Base-by-base conservation (phyloP, 1,140 invertebrate species). In the Homarus americanus region DNA sequence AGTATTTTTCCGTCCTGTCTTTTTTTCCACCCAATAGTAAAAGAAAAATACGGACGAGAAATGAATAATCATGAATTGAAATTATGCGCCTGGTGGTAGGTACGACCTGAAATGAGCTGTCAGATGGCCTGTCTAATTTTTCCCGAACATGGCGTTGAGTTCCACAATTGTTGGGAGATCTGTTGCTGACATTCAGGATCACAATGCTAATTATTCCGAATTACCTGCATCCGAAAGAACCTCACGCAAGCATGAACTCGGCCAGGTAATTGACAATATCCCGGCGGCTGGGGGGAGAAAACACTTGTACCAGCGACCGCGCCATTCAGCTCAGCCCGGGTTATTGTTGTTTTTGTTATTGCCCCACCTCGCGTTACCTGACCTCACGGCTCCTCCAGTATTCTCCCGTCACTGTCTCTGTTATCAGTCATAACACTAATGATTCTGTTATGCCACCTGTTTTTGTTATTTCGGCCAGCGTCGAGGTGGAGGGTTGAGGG, bases 351-450 rank as follows among this genome's bases (percentile, higher is more conserved):
- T 15, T 63, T 17, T 63, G 58, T 63, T 63, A 9, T 49, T 49
- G 44, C 24, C 58, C 58, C 58, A 20, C 12, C 0, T 24, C 20
- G 20, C 32, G 4, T 38, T 24, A 63, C 58, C 58, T 66, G 53
- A 66, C 82, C 82, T 69, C 58, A 36, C 34, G 28, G n/a, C n/a
- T 44, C 38, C 40, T 41, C 3, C 15, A 10, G n/a, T 15, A n/a
- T 66, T 36, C 15, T 24, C 36, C 24, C 58, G 32, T 41, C 82
- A 4, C 58, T 83, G 34, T 24, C 63, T 69, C 44, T 63, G 36
- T 83, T 83, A n/a, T 36, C 34, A 66, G n/a, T 83, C 82, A 69
- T 41, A 83, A 83, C 82, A 69, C 32, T 36, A 36, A 41, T n/a
- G 58, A 38, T 38, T 40, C 82, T 69, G 82, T 66, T 83, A 40